Conservation (phyloP, 1,140 invertebrate genomes). For the Heliconius melpomene region DNA sequence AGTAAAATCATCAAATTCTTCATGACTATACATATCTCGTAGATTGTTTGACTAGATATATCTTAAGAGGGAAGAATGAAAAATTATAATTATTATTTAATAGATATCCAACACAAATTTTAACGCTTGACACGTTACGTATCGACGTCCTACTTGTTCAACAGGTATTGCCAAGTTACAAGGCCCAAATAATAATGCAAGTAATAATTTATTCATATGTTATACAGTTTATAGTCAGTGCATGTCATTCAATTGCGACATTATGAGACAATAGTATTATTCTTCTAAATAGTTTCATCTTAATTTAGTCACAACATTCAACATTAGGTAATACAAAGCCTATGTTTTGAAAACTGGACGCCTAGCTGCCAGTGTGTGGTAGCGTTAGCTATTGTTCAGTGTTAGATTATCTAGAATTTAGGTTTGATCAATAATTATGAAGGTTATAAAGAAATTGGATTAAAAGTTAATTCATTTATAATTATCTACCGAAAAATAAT, state of each 20-base stretch:
- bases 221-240: constrained; percentile 1
- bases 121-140: constrained; percentile 1
- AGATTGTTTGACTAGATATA: too few species aligned
- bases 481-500: not conserved
- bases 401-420: not conserved
- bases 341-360: constrained; percentile 45
- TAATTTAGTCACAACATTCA: constrained; percentile 40
- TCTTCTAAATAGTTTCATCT: constrained; percentile 25
- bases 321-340: constrained; percentile 29
- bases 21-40: too few species aligned
- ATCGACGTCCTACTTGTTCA: constrained; percentile 8
- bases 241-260: constrained; percentile 20
- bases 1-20: too few species aligned
- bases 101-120: not conserved
- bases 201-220: constrained; percentile 8
- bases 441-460: not conserved
- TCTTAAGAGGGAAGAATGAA: not conserved
- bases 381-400: constrained; percentile 40
- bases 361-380: constrained; percentile 36
- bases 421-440: not conserved
- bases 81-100: not conserved
- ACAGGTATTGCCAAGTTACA: constrained; percentile 7
- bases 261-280: constrained; percentile 35
- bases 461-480: not conserved
- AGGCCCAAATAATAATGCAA: constrained; percentile 11